Evolutionary conservation across 2,888 invertebrate species (phyloP).

Genomic region (Dilophus febrilis): DNA sequence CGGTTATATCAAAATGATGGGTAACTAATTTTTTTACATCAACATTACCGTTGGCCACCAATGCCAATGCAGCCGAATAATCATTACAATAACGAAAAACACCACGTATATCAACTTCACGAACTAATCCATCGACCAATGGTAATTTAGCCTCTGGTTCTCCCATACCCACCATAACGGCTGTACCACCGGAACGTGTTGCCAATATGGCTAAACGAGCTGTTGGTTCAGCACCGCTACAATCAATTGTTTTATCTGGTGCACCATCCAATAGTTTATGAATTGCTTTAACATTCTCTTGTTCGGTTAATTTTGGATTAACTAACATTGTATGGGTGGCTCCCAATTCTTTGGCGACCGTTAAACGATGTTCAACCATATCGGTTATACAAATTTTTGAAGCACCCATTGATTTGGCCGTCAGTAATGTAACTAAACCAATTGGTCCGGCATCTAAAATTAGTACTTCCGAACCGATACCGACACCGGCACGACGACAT

Average conservation of each 20-base stretch:
- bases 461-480: slow-evolving; percentile 51
- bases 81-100: slow-evolving; percentile 87
- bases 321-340: slow-evolving; percentile 53
- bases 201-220: slow-evolving; percentile 59
- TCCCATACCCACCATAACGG: slow-evolving; percentile 80
- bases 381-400: slow-evolving; percentile 56
- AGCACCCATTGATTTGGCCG: slow-evolving; percentile 76
- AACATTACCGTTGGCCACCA: slow-evolving; percentile 60
- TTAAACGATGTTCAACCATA: slow-evolving; percentile 36
- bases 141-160: slow-evolving; percentile 62
- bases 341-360: slow-evolving; percentile 59
- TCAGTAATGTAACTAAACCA: slow-evolving; percentile 62
- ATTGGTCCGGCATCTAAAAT: slow-evolving; percentile 80
- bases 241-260: slow-evolving; percentile 70
- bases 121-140: slow-evolving; percentile 56
- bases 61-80: slow-evolving; percentile 58
- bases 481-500: slow-evolving; percentile 65
- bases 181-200: slow-evolving; percentile 70
- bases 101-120: slow-evolving; percentile 86
- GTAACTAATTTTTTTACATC: slow-evolving; percentile 69
- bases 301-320: slow-evolving; percentile 36
- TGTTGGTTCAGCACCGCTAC: slow-evolving; percentile 71
- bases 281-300: slow-evolving; percentile 40
- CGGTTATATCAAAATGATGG: slow-evolving; percentile 61
- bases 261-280: slow-evolving; percentile 39